These are phyloP conservation scores for Bufo bufo DNA, from an alignment of 2,113 vertebrate genomes.

Conservation along the genomic window DNA sequence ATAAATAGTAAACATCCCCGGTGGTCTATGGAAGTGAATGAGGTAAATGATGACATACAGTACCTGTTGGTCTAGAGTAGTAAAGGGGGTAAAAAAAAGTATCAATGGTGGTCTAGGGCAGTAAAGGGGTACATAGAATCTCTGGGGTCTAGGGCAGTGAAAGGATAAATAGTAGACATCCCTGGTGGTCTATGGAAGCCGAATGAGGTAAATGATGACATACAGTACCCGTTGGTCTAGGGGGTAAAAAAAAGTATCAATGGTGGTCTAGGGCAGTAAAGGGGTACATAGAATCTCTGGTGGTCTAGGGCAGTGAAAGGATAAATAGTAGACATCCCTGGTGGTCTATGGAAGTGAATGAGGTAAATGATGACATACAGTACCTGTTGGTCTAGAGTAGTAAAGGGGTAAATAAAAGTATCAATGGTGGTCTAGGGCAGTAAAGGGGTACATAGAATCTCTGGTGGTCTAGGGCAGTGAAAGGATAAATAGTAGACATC, in stretches of 20 bases:
- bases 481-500: background rate
- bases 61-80: background rate
- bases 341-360: background rate
- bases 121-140: background rate
- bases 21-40: background rate
- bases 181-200: background rate
- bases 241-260: background rate
- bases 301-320: background rate
- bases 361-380: background rate
- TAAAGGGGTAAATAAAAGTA: background rate
- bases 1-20: background rate
- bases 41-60: background rate
- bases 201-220: background rate
- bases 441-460: background rate
- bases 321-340: background rate
- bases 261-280: background rate
- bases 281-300: background rate
- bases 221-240: background rate
- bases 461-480: background rate
- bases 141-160: background rate
- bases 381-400: background rate
- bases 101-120: background rate
- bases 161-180: too few relatives aligned
- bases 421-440: background rate
- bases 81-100: background rate